A percentile compares a stretch with the other conserved stretches of the same genome.
phyloP scores from a whole-genome alignment of 2,113 vertebrate genomes.

The Rattus rattus region DNA sequence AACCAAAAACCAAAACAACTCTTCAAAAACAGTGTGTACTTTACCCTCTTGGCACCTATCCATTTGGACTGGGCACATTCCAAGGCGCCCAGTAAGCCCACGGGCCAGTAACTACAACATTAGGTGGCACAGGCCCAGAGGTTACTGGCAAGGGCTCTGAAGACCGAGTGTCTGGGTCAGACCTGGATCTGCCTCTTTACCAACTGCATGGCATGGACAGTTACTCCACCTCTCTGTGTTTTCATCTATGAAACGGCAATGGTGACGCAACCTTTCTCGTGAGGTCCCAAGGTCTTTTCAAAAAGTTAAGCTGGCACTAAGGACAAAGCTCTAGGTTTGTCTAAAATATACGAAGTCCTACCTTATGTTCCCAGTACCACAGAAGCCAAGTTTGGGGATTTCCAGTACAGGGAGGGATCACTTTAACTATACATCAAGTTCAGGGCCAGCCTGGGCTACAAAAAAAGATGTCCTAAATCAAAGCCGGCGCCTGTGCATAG shows the following conservation, averaged over 20 bases:
- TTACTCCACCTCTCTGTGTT: neutral
- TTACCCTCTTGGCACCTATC: neutral
- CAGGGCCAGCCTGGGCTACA: neutral
- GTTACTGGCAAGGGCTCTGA: neutral
- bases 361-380: neutral
- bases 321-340: neutral
- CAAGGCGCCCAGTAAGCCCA: neutral
- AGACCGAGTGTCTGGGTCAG: neutral
- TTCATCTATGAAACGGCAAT: neutral
- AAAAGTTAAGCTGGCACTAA: neutral
- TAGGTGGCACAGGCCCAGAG: neutral
- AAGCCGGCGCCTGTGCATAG: neutral
- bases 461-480: neutral
- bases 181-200: neutral
- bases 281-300: neutral
- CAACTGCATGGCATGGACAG: neutral
- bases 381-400: neutral
- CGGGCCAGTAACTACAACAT: neutral
- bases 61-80: neutral
- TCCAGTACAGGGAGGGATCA: neutral
- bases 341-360: too few relatives aligned
- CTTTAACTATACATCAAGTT: neutral
- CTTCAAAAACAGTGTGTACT: slow-evolving; percentile 35
- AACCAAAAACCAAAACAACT: neutral
- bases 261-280: neutral